Base-by-base conservation (phyloP, 2,113 vertebrate species). In the Burhinus bistriatus region DNA sequence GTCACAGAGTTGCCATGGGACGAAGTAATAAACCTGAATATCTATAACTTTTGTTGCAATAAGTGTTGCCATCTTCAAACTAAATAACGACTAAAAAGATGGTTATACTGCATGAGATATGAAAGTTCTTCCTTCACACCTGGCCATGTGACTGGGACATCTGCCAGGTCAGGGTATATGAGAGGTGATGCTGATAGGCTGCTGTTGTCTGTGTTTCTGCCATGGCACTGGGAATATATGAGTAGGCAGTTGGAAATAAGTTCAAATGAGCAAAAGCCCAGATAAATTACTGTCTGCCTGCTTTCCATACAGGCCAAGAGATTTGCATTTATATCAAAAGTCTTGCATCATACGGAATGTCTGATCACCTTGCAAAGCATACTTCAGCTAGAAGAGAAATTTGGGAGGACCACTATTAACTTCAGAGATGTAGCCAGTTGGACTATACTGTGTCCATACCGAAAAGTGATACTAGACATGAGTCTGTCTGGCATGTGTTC, bases 401-500 rank as follows among this genome's bases (percentile, higher is more conserved):
- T 65, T 83, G 6, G 13, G 44, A 70, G 9, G 23, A 38, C 44
- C 5, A 3, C 1, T 49, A 75, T 64, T 73, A 27, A 44, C 20
- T 49, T 32, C 4, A n/a, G 38, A 49, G 11, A 18, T 40, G 38
- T 40, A 78, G 32, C n/a, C 12, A 20, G 49, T 51, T 51, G 49
- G 49, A 49, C 11, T 70, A 4, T 16, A 9, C 7, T 45, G 9
- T 14, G 9, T 40, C 61, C 6, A 32, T 86, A 76, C 7, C 3
- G 75, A 62, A 84, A 61, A n/a, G 10, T 25, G 3, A 38, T 34
- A 40, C 12, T 40, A 78, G 40, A 27, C 2, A 1, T 26, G 13
- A 68, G 15, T 55, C 23, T 12, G 11, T 27, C 15, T 93, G 21
- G 6, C 8, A 27, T 0, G 0, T 42, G 12, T 25, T 75, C 45